Conservation (phyloP, 2,888 invertebrate species). For the Aethes cnicana region DNA sequence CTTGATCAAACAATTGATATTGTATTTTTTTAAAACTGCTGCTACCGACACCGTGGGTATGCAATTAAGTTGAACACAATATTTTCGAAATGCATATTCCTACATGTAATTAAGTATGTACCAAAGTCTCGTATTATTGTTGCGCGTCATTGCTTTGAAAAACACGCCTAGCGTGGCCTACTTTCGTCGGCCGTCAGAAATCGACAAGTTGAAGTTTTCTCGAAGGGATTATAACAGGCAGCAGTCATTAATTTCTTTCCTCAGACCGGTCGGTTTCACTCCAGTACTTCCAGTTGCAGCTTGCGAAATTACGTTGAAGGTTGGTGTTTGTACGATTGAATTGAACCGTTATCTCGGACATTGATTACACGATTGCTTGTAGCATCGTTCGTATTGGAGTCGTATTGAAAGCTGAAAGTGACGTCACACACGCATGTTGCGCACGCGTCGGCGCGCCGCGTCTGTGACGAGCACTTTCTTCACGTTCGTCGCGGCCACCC, state of each 20-base stretch:
- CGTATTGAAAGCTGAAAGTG: slow-evolving; percentile 14
- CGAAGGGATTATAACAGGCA: slow-evolving; percentile 35
- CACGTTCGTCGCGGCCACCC: slow-evolving; percentile 46
- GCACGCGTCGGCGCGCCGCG: slow-evolving; percentile 31
- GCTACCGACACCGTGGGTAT: too few species aligned
- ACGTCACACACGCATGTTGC: slow-evolving; percentile 32
- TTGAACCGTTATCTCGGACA: slow-evolving; percentile 3
- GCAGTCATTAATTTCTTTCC: slow-evolving; percentile 38
- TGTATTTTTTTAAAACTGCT: too few species aligned
- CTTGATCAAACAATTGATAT: too few species aligned
- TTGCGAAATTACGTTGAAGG: slow-evolving; percentile 30
- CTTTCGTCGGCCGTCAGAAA: slow-evolving; percentile 45
- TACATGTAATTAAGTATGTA: neutral
- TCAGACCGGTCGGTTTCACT: slow-evolving; percentile 39
- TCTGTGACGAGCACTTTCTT: slow-evolving; percentile 56
- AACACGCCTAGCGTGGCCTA: slow-evolving; percentile 40
- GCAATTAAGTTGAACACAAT: too few species aligned
- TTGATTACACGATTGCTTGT: slow-evolving; percentile 6
- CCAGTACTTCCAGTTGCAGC: slow-evolving; percentile 30
- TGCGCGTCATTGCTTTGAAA: slow-evolving; percentile 17
- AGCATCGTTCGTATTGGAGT: neutral
- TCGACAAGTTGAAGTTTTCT: slow-evolving; percentile 41
- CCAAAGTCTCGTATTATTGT: slow-evolving; percentile 3
- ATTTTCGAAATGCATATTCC: too few species aligned
- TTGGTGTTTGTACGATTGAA: slow-evolving; percentile 23